Conservation (phyloP, 2,113 vertebrate genomes). For the Elachura formosa region DNA sequence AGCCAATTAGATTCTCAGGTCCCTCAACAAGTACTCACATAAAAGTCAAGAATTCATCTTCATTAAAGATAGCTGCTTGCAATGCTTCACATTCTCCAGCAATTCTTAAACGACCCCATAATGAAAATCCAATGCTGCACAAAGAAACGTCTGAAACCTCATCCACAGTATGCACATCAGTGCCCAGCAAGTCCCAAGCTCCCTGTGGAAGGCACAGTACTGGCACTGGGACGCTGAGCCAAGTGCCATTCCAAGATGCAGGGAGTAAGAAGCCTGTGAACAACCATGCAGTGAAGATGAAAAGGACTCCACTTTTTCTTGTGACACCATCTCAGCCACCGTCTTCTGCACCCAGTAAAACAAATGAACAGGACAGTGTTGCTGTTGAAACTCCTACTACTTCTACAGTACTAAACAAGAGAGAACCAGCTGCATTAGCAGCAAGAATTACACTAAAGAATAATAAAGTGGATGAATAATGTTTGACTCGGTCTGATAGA, state of each 20-base stretch:
- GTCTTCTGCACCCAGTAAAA: not conserved
- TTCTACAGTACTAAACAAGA: not conserved
- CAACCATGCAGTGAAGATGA: constrained; percentile 60
- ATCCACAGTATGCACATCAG: not conserved
- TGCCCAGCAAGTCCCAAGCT: not conserved
- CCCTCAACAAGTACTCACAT: constrained; percentile 73
- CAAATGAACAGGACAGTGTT: not conserved
- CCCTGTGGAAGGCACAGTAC: not conserved
- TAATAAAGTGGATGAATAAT: not conserved
- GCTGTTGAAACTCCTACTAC: not conserved
- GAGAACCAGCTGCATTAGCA: not conserved
- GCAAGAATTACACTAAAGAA: not conserved
- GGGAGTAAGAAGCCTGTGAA: not conserved
- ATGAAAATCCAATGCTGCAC: not conserved
- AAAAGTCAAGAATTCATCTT: constrained; percentile 69
- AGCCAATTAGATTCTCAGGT: constrained; percentile 66
- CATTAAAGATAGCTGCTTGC: constrained; percentile 11
- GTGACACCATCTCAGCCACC: not conserved
- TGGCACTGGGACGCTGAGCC: not conserved
- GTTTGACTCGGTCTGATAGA: not conserved
- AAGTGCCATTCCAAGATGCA: not conserved
- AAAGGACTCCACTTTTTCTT: constrained; percentile 40
- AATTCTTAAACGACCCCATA: not conserved
- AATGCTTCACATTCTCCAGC: not conserved
- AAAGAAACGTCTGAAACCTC: not conserved